Base-by-base conservation (phyloP, 2,797 vertebrate genomes). In the Smutsia gigantea region DNA sequence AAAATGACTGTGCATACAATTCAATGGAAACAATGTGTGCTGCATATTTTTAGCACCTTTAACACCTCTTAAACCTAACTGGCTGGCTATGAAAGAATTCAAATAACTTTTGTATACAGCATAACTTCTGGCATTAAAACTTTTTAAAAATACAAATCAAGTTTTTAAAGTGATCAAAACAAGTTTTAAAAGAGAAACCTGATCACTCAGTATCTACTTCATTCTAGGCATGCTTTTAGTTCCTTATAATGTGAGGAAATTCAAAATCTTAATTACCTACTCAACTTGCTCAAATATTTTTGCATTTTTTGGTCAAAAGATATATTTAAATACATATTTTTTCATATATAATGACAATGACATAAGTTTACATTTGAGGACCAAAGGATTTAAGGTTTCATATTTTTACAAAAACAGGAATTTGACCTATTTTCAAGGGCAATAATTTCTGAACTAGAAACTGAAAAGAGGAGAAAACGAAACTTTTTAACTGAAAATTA, bases 81-180 rank as follows among this genome's bases (percentile, higher is more conserved):
- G 84, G 39, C 46, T 46, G 46, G 61, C 15, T 85, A 81, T 37
- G 37, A 77, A 83, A 93, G 64, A 92, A 95, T 66, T 92, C 23
- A 94, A 93, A 61, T 39, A 79, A 57, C 1, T 66, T 90, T 31
- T 78, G 27, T 53, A 68, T 87, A 0, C 63, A 94, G 82, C 97
- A 97, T 97, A 63, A 96, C 79, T 98, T 98, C 61, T 93, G 96
- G 59, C 37, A 91, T n/a, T 78, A 15, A 81, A 87, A 64, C 46
- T 66, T 84, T 59, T 49, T 31, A 2, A n/a, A 72, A 85, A 69
- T 21, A 19, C 63, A 19, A 42, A 77, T 51, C 88, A 68, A 63
- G 42, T 59, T 95, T 91, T 90, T 69, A 77, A 91, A 88, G 19
- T 61, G 11, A 68, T 68, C 31, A 82, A 93, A 95, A 79, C 49